Base-by-base conservation (phyloP, 2,797 vertebrate genomes). In the Heteromormyrus szaboi region DNA sequence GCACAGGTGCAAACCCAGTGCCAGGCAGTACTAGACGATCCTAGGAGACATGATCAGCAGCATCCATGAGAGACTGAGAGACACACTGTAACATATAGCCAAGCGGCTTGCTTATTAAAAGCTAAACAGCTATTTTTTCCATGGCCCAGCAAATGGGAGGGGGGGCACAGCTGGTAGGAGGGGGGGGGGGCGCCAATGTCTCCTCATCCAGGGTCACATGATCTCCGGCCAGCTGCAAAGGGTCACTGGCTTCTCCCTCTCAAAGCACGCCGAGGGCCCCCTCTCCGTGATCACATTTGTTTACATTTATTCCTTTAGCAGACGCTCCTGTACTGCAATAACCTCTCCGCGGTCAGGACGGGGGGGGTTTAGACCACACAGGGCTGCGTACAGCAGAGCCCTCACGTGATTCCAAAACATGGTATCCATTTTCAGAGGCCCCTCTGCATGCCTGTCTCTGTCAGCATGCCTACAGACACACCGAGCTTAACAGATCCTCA, bases 221-320 rank as follows among this genome's bases (percentile, higher is more conserved):
- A 83, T 50, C 41, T 22, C 79, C n/a, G 79, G 44, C 33, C 79
- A 83, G 46, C 41, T 50, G 79, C 46, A 12, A 17, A 3, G 37
- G 76, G 76, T 9, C 76, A 19, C 41, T 17, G 1, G 19, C 76
- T 68, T 68, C 76, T 81, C 14, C 76, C 37, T 6, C 37, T n/a
- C 72, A 79, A 3, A 37, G 41, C 0, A 0, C 5, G 8, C 19
- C n/a, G 6, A 3, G 68, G 33, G 68, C 29, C 68, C 68, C 68
- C 9, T 76, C 68, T 76, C 37, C 14, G 12, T 76, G 12, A 17
- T 48, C 79, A 22, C 44, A 50, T 83, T 83, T 50, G 41, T 83
- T 46, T 83, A 83, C 46, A 22, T 83, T 83, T 46, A 83, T 83
- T 83, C n/a, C 44, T 83, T 83, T 83, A 50, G 79, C 79, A 83